A percentile compares a stretch with the other conserved stretches of the same genome.
Evolutionary conservation across 2,888 invertebrate species (phyloP).

Genomic region (Clitarchus hookeri): DNA sequence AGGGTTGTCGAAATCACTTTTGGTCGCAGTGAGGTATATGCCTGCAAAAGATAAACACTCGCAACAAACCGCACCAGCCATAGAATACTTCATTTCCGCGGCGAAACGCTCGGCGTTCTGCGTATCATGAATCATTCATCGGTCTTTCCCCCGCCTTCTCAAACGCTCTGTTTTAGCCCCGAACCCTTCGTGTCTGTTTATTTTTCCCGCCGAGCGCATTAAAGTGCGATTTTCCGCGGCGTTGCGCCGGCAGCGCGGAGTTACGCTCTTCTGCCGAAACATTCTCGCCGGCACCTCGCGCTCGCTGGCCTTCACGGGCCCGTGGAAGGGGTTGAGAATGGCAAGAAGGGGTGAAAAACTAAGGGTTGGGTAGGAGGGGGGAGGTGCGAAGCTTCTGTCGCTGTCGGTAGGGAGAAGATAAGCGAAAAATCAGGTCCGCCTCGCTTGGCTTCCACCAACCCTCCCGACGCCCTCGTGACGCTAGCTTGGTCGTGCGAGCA

Average conservation of each 20-base stretch:
- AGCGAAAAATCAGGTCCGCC: background rate
- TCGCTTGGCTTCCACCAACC: background rate
- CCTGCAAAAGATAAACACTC: too few species aligned
- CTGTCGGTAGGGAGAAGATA: background rate
- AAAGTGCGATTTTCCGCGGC: background rate
- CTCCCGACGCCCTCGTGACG: background rate
- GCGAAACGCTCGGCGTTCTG: too few species aligned
- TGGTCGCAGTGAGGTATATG: too few species aligned
- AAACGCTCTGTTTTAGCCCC: background rate
- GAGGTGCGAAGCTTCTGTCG: background rate
- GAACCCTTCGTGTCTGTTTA: background rate
- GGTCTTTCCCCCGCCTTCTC: background rate
- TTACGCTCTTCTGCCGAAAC: background rate
- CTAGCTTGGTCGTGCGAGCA: background rate
- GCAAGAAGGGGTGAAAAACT: too few species aligned
- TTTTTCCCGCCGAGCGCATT: background rate
- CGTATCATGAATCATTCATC: background rate
- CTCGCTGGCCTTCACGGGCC: too few species aligned
- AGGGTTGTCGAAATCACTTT: too few species aligned
- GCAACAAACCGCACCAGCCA: too few species aligned
- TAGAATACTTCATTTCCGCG: too few species aligned
- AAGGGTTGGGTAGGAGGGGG: background rate
- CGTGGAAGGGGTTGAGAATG: too few species aligned
- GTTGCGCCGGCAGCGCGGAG: background rate
- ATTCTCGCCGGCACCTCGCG: background rate